These are phyloP conservation scores for Oscheius sp. DNA, from an alignment of 2,888 invertebrate genomes.

Conservation along the genomic window DNA sequence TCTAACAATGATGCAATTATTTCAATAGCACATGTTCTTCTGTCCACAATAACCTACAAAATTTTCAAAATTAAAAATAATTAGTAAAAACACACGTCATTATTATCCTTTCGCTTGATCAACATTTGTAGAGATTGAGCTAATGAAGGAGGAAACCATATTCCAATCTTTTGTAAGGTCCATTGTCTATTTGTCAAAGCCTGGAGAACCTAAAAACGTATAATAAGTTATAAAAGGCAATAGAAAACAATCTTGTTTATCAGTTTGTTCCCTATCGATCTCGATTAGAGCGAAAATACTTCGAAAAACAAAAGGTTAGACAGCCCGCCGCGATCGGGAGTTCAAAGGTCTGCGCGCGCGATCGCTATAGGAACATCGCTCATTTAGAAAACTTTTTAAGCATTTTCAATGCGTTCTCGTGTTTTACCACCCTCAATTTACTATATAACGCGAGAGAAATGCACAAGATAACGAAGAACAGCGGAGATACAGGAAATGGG, in stretches of 20 bases:
- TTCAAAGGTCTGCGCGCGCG: no score
- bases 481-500: no score
- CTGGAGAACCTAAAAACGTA: neutral
- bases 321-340: no score
- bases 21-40: neutral
- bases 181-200: neutral
- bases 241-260: neutral
- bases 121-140: constrained; percentile 1
- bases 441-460: no score
- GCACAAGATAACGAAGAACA: no score
- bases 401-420: no score
- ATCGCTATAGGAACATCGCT: no score
- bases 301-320: no score
- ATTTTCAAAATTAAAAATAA: no score
- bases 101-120: constrained; percentile 3
- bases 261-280: neutral
- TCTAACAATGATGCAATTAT: constrained; percentile 1
- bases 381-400: no score
- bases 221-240: neutral
- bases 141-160: constrained; percentile 15
- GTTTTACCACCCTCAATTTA: no score
- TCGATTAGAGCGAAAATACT: neutral
- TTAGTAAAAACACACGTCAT: neutral
- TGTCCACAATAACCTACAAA: neutral
- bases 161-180: constrained; percentile 14